Conservation (phyloP, 1,140 invertebrate genomes). For the Heliothis subflexa region DNA sequence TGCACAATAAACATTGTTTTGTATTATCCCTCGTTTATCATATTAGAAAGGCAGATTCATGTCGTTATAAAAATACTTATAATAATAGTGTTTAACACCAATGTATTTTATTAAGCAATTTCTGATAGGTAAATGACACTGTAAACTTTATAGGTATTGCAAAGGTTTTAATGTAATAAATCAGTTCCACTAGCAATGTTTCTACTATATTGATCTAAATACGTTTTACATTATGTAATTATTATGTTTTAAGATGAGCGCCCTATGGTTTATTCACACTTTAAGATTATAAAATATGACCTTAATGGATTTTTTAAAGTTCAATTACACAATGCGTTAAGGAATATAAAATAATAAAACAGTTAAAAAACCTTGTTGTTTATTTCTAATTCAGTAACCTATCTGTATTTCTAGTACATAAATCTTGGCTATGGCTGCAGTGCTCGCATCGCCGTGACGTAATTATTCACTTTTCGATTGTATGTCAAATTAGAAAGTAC, state of each 20-base stretch:
- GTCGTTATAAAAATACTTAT: conserved; percentile 22
- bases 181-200: background rate
- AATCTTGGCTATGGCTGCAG: too few species aligned
- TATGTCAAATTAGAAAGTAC: too few species aligned
- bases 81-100: conserved; percentile 33
- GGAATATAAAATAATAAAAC: background rate
- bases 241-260: background rate
- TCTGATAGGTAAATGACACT: conserved; percentile 22
- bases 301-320: conserved; percentile 18
- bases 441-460: too few species aligned
- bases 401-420: too few species aligned
- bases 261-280: conserved; percentile 9
- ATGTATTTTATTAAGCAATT: conserved; percentile 19
- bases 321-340: conserved; percentile 26
- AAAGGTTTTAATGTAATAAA: conserved; percentile 16
- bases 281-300: conserved; percentile 2
- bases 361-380: background rate
- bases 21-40: background rate
- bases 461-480: too few species aligned
- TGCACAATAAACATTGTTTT: background rate
- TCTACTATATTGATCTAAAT: conserved; percentile 1
- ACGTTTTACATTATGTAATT: conserved; percentile 16
- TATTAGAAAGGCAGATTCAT: background rate
- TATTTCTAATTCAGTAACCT: background rate
- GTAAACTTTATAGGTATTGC: conserved; percentile 1